phyloP scores from a whole-genome alignment of 2,797 vertebrate species.

The Notolabrus celidotus region DNA sequence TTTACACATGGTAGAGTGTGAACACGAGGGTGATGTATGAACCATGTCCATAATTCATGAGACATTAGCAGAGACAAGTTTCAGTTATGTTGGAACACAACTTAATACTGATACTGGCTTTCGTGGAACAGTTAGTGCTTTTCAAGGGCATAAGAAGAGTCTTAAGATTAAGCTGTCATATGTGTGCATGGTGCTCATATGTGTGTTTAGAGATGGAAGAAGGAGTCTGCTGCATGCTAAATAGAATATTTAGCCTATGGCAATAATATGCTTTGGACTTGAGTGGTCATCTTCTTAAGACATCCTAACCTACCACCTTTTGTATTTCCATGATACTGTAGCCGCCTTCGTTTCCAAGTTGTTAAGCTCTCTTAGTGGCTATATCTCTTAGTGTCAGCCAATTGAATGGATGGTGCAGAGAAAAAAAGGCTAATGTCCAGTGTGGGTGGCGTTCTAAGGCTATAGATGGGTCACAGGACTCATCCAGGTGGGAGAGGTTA shows the following conservation, averaged over 20 bases:
- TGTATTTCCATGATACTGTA: too few species aligned
- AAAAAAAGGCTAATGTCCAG: too few species aligned
- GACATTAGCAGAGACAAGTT: slow-evolving; percentile 54
- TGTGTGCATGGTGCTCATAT: background rate
- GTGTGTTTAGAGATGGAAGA: slow-evolving; percentile 9
- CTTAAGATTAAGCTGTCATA: slow-evolving; percentile 16
- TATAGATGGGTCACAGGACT: too few species aligned
- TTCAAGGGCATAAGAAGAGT: slow-evolving; percentile 2
- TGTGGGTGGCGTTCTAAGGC: too few species aligned
- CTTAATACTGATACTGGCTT: slow-evolving; percentile 29
- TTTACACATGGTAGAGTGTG: slow-evolving; percentile 50
- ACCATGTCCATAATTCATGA: slow-evolving; percentile 60
- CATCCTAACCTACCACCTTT: background rate
- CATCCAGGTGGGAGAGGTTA: too few species aligned
- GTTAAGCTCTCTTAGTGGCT: too few species aligned
- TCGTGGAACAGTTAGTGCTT: background rate
- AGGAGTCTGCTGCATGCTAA: slow-evolving; percentile 10
- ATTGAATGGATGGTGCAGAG: too few species aligned
- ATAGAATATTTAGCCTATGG: slow-evolving; percentile 36
- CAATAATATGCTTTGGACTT: slow-evolving; percentile 15
- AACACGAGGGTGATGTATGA: slow-evolving; percentile 52
- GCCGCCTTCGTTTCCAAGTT: too few species aligned
- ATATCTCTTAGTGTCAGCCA: too few species aligned
- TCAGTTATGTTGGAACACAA: slow-evolving; percentile 26
- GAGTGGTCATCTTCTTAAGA: slow-evolving; percentile 13